phyloP scores from a whole-genome alignment of 2,797 vertebrate genomes.

The Chaunax sp. region DNA sequence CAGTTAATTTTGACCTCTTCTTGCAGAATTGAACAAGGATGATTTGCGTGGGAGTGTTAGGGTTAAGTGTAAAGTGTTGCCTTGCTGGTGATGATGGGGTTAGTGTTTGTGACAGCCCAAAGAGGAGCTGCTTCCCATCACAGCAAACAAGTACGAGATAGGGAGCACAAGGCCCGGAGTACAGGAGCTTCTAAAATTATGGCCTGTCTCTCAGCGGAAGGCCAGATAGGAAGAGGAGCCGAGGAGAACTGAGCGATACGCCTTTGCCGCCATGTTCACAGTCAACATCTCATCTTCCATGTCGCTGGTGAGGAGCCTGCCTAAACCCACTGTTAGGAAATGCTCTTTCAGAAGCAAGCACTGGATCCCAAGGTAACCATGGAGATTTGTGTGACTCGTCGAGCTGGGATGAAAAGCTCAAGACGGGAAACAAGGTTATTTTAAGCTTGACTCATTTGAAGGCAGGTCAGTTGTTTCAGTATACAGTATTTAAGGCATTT shows the following conservation, averaged over 20 bases:
- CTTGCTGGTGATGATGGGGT: constrained; percentile 54
- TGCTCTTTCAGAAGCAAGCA: constrained; percentile 69
- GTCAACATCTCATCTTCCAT: constrained; percentile 86
- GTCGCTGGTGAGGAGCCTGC: constrained; percentile 70
- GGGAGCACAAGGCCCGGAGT: constrained; percentile 39
- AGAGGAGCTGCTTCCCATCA: constrained; percentile 83
- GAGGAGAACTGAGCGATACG: constrained; percentile 53
- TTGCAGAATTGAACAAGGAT: constrained; percentile 7
- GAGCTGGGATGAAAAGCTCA: constrained; percentile 51
- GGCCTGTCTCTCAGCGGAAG: constrained; percentile 40
- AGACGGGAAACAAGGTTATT: constrained; percentile 59
- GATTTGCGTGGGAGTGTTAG: constrained; percentile 50
- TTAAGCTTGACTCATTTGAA: constrained; percentile 48
- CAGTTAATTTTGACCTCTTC: constrained; percentile 14
- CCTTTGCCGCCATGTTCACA: constrained; percentile 80
- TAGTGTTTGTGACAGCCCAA: constrained; percentile 67
- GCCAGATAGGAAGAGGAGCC: constrained; percentile 54
- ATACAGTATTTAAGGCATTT: constrained; percentile 43
- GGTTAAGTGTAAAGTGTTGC: constrained; percentile 74
- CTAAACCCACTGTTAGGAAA: constrained; percentile 71
- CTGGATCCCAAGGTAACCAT: constrained; percentile 77
- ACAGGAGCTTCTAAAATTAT: constrained; percentile 53
- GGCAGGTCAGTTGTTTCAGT: constrained; percentile 33
- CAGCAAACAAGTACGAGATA: constrained; percentile 72
- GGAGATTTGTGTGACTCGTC: constrained; percentile 60